A percentile compares a stretch with the other conserved stretches of the same genome.
Evolutionary conservation across 2,797 vertebrate species (phyloP).

Genomic region (Eulemur rubriventer): DNA sequence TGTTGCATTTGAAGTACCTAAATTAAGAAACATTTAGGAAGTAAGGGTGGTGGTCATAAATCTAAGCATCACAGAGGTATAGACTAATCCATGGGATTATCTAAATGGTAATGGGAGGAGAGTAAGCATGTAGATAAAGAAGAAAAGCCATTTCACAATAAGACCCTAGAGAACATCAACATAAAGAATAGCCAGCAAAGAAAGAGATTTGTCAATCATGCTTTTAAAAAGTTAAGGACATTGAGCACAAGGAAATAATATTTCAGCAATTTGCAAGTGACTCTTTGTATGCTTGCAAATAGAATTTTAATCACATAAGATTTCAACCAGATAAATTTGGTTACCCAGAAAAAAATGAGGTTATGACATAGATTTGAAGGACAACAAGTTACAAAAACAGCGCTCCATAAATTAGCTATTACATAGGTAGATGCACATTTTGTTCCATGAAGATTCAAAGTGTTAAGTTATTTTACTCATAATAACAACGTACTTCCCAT

Average conservation of each 20-base stretch:
- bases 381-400: neutral
- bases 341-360: constrained; percentile 31
- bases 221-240: neutral
- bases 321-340: constrained; percentile 23
- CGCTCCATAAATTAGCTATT: neutral
- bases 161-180: neutral
- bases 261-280: neutral
- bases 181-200: neutral
- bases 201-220: neutral
- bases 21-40: neutral
- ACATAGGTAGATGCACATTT: neutral
- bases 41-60: neutral
- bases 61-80: neutral
- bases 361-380: constrained; percentile 40
- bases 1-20: neutral
- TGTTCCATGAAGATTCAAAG: neutral
- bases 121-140: neutral
- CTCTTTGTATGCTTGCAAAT: neutral
- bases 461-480: constrained; percentile 30
- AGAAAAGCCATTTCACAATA: neutral
- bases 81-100: neutral
- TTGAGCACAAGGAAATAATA: neutral
- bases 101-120: neutral
- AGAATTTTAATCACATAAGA: constrained; percentile 8
- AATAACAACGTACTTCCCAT: neutral